Base-by-base conservation (phyloP, 2,113 vertebrate genomes). In the Cololabis saira region DNA sequence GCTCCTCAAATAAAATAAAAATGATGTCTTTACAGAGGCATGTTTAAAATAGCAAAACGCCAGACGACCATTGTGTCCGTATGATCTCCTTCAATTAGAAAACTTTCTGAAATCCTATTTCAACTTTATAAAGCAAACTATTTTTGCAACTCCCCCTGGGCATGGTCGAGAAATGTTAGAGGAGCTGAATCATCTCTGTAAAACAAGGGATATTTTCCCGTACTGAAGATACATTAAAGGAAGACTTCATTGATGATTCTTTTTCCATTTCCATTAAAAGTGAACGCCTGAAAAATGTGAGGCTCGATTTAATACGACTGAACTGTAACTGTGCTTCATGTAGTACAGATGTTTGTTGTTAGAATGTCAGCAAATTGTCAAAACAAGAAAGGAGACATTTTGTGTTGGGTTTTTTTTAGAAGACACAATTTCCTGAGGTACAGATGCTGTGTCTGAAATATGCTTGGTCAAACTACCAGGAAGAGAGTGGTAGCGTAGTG, bases 11-110 rank as follows among this genome's bases (percentile, higher is more conserved):
- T 12, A 64, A 4, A 61, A 62, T 54, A 51, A 66, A 57, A 73
- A 47, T 42, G 17, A 52, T 63, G 64, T 55, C 48, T 18, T 40
- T 12, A 27, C 18, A 53, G 57, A 65, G 18, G n/a, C 10, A 1
- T 0, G 1, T 57, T 59, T 17, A 61, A 76, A 71, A 37, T 42
- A 61, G 30, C 58, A 67, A 56, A 58, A 44, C 76, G 12, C 17
- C 6, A 47, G 33, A 37, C 33, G 44, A 51, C 18, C 0, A 0
- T 0, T 7, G 11, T 49, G 53, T 74, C 50, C 41, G 59, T 33
- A 71, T 73, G 33, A 33, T 49, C 47, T 66, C 53, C 44, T 73
- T 60, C 65, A 71, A 70, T 72, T 55, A 56, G 43, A 22, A 74
- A 59, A 33, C 54, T 80, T 53, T 30, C 57, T 78, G 64, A 66